These are phyloP conservation scores for Teleopsis dalmanni DNA, from an alignment of 1,140 invertebrate genomes.

Conservation along the genomic window DNA sequence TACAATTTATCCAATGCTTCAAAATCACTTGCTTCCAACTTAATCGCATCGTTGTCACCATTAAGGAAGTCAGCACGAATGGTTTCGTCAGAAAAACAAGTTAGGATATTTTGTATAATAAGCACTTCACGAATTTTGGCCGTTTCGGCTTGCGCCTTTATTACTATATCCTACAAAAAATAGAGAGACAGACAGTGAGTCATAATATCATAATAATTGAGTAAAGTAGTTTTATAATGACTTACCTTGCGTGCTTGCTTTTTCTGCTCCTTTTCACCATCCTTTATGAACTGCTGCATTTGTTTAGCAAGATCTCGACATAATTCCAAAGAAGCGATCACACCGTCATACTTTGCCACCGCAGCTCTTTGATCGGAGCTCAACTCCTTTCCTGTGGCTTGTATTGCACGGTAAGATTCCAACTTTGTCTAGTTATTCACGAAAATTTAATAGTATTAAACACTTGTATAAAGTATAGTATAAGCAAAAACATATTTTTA, in stretches of 20 bases:
- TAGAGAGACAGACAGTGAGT: too few relatives aligned
- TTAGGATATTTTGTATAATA: constrained; percentile 69
- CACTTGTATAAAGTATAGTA: too few relatives aligned
- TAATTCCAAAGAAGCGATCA: constrained; percentile 79
- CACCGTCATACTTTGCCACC: constrained; percentile 81
- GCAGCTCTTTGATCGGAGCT: constrained; percentile 80
- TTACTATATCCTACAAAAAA: constrained; percentile 47
- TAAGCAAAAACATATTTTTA: too few relatives aligned
- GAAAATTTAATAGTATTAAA: too few relatives aligned
- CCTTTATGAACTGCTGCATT: constrained; percentile 61
- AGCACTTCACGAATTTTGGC: constrained; percentile 61
- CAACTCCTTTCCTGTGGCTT: constrained; percentile 59
- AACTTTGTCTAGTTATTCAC: constrained; percentile 79
- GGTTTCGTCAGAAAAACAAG: constrained; percentile 63
- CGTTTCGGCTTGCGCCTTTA: constrained; percentile 49
- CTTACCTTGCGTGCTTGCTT: constrained; percentile 72
- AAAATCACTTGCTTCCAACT: constrained; percentile 67
- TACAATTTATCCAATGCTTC: constrained; percentile 63
- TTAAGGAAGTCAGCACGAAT: constrained; percentile 73
- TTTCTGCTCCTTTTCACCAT: constrained; percentile 74
- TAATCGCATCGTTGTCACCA: constrained; percentile 72
- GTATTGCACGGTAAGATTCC: constrained; percentile 70
- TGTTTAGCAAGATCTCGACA: constrained; percentile 80
- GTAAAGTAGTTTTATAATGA: background rate
- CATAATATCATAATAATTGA: background rate